phyloP scores from a whole-genome alignment of 2,113 vertebrate genomes.

The Dromas ardeola region DNA sequence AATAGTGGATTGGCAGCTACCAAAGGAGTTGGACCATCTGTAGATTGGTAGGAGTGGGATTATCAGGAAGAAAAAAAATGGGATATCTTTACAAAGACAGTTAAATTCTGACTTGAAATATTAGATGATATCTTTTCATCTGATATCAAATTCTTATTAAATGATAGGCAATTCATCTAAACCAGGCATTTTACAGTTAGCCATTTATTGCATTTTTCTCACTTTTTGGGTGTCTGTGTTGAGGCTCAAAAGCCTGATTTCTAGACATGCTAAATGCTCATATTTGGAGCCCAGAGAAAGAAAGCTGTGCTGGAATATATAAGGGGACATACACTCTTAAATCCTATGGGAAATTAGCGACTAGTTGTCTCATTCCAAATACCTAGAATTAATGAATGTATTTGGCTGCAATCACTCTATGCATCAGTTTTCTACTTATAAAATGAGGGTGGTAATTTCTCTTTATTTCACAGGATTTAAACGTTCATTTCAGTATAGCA shows the following conservation, averaged over 20 bases:
- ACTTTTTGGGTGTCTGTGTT: not conserved
- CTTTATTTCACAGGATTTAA: not conserved
- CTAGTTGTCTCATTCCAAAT: not conserved
- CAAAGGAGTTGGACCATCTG: not conserved
- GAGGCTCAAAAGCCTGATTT: not conserved
- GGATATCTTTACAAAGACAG: not conserved
- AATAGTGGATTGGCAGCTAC: not conserved
- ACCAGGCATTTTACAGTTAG: not conserved
- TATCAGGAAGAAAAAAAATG: not conserved
- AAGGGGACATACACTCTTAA: not conserved
- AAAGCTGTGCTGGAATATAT: not conserved
- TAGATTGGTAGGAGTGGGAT: not conserved
- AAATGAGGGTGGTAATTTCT: not conserved
- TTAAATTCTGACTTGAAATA: not conserved
- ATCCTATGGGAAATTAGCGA: not conserved
- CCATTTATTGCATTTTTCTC: not conserved
- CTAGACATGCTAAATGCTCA: not conserved
- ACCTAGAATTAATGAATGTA: not conserved
- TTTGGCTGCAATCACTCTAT: not conserved
- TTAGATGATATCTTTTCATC: not conserved
- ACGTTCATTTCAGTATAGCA: not conserved
- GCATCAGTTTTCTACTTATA: not conserved
- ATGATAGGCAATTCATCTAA: not conserved
- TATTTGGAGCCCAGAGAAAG: not conserved
- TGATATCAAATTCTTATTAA: not conserved